Base-by-base conservation (phyloP, 2,113 vertebrate genomes). In the Coreoperca whiteheadi region DNA sequence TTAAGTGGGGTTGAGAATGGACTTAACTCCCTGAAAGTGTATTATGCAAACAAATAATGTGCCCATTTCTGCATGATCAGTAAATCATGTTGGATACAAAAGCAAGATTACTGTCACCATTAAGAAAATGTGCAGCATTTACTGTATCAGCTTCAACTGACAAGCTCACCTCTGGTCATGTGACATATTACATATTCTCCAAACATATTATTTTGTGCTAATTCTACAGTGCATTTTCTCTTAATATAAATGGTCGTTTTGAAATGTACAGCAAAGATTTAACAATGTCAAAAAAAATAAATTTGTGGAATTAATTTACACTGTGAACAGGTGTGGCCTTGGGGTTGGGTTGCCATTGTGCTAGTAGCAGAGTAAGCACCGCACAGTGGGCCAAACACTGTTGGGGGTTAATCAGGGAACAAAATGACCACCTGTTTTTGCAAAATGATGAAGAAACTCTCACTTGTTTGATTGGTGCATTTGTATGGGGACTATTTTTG, bases 381-480 rank as follows among this genome's bases (percentile, higher is more conserved):
- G 39, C 82, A 61, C 64, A 68, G 82, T 15, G 16, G 56, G 83
- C 85, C 90, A 83, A 76, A 75, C 81, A 37, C 82, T n/a, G 82
- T 56, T 63, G 88, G 86, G 81, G 90, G 88, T 83, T 92, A 90
- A 92, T 91, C 85, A 89, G 74, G 84, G 88, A 90, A 85, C 90
- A 91, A 87, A 92, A 87, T 89, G 85, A 87, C 91, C 92, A 91
- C 87, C 89, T 91, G 88, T 87, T 91, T 90, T 78, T 85, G 79
- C 72, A 69, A 84, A 67, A 63, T 34, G 30, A 87, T 51, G 79
- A 89, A 80, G 84, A 86, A 86, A 81, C 77, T 80, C 83, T 85
- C 86, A 64, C 74, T 76, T 60, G 46, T 92, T 86, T 89, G 87
- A 92, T 89, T 90, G 91, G 77, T 50, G 75, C 86, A 89, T 85